Evolutionary conservation across 2,888 invertebrate species (phyloP).

Genomic region (Sminthurinus aureus): DNA sequence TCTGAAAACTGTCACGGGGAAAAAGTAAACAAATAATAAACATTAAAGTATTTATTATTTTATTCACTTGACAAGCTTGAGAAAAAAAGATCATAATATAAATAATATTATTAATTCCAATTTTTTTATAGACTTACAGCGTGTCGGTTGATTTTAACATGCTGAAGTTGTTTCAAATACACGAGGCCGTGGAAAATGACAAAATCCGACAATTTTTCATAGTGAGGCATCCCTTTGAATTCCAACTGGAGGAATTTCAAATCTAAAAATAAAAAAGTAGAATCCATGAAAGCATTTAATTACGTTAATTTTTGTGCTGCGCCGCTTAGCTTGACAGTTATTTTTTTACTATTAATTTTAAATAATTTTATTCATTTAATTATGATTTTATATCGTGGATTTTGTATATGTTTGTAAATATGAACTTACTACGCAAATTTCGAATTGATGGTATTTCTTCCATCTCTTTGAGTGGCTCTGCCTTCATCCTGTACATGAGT

Average conservation of each 20-base stretch:
- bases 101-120: neutral
- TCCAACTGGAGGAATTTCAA: neutral
- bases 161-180: neutral
- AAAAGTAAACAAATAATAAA: neutral
- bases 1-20: neutral
- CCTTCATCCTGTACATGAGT: neutral
- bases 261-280: neutral
- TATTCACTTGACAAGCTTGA: neutral
- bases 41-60: neutral
- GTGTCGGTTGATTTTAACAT: neutral
- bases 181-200: neutral
- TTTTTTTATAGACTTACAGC: neutral
- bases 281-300: neutral
- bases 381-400: neutral
- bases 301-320: neutral
- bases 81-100: neutral
- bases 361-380: too few species aligned
- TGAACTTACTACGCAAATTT: neutral
- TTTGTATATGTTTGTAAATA: neutral
- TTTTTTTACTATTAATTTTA: too few species aligned
- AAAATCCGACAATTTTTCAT: constrained; percentile 3
- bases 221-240: neutral
- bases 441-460: neutral
- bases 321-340: too few species aligned
- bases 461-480: neutral